Evolutionary conservation across 2,113 vertebrate genomes (phyloP).

Genomic region (Osmerus mordax): DNA sequence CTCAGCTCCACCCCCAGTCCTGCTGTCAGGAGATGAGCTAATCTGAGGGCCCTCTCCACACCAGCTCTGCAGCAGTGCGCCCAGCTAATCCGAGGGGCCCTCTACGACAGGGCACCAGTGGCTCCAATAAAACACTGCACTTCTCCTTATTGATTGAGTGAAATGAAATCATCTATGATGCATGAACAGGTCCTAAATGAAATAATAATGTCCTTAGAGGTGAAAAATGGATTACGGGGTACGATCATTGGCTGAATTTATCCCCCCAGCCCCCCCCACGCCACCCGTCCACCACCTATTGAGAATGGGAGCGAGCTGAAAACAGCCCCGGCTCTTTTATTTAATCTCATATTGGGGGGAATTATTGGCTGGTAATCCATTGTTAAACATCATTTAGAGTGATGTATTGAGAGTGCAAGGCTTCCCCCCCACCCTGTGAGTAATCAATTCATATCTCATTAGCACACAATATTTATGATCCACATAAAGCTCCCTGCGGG

Average conservation of each 20-base stretch:
- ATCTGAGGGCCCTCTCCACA: conserved; percentile 23
- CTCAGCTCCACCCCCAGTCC: neutral
- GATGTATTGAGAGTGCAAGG: conserved; percentile 89
- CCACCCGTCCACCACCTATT: conserved; percentile 24
- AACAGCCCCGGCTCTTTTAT: conserved; percentile 91
- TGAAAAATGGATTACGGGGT: conserved; percentile 89
- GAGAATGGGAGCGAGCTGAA: conserved; percentile 73
- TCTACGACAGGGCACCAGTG: conserved; percentile 71
- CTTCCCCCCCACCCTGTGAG: conserved; percentile 68
- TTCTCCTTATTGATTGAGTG: conserved; percentile 91
- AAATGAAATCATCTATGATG: conserved; percentile 96
- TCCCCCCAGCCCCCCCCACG: conserved; percentile 71
- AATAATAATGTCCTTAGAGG: conserved; percentile 98
- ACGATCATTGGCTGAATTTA: conserved; percentile 96
- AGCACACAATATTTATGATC: conserved; percentile 95
- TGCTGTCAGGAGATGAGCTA: no score
- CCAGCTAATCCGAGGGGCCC: conserved; percentile 69
- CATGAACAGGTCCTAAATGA: conserved; percentile 94
- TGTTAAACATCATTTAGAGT: conserved; percentile 94
- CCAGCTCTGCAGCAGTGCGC: conserved; percentile 25
- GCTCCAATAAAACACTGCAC: conserved; percentile 82
- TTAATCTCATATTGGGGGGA: conserved; percentile 92
- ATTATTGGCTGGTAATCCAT: conserved; percentile 93
- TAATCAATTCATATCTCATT: conserved; percentile 98
- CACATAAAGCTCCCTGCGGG: conserved; percentile 80